Percentiles rank a stretch among this genome's conserved stretches.
Conservation (phyloP, 2,888 invertebrate species). For the Trachelus stipa region DNA sequence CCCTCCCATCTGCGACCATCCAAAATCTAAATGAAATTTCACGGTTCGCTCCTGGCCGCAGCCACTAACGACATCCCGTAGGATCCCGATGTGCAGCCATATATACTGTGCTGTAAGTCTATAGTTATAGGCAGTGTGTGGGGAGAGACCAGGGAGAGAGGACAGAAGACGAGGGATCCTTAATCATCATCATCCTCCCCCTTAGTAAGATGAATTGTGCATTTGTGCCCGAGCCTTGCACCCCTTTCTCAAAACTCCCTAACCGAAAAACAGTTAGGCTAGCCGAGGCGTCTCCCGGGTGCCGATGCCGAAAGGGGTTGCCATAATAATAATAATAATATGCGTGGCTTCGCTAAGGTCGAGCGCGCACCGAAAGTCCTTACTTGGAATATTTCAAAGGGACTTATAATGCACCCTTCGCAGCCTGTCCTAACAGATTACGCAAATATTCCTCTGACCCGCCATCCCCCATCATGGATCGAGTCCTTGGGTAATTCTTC, state of each 20-base stretch:
- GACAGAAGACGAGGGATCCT: constrained; percentile 40
- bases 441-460: neutral
- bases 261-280: constrained; percentile 36
- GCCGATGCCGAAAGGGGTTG: constrained; percentile 6
- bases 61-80: constrained; percentile 27
- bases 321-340: constrained; percentile 7
- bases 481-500: neutral
- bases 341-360: neutral
- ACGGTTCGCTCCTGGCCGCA: constrained; percentile 28
- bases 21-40: constrained; percentile 27
- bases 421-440: neutral
- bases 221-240: constrained; percentile 41
- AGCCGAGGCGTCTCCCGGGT: neutral
- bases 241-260: constrained; percentile 38
- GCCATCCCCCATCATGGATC: too few relatives aligned
- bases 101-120: neutral
- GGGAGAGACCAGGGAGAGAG: constrained; percentile 10
- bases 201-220: constrained; percentile 44
- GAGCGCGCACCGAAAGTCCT: neutral
- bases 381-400: neutral
- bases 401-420: neutral
- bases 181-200: constrained; percentile 51
- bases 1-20: neutral
- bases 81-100: neutral
- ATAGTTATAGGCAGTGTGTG: neutral